Conservation (phyloP, 2,888 invertebrate species). For the Choristoneura rosaceana region DNA sequence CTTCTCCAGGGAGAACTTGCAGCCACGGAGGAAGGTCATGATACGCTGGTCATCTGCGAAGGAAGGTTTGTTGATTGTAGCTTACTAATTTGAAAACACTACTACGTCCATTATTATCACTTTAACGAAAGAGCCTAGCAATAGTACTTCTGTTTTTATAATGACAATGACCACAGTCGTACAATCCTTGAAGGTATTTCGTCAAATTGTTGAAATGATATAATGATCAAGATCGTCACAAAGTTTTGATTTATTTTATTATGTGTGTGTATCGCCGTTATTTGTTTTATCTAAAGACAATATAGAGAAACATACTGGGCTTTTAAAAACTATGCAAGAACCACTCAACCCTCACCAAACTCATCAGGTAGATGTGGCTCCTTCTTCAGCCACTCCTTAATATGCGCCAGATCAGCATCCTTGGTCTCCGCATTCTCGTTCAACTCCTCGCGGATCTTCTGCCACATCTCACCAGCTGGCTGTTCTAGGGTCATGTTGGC, state of each 20-base stretch:
- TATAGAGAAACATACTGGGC: too few relatives aligned
- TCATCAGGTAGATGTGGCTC: constrained; percentile 88
- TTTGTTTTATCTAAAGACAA: too few relatives aligned
- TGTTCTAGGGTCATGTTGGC: constrained; percentile 89
- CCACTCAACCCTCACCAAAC: constrained; percentile 69
- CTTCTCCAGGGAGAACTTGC: constrained; percentile 94
- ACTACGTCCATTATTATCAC: too few relatives aligned
- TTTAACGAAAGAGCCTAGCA: too few relatives aligned
- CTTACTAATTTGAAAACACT: too few relatives aligned
- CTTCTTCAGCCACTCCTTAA: constrained; percentile 88
- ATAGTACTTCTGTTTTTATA: too few relatives aligned
- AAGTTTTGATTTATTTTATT: too few relatives aligned
- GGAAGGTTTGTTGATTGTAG: neutral
- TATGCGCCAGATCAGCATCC: constrained; percentile 85
- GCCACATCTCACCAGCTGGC: constrained; percentile 90
- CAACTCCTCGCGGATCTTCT: constrained; percentile 89
- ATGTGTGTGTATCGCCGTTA: too few relatives aligned
- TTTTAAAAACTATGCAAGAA: neutral
- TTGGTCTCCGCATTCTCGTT: constrained; percentile 88
- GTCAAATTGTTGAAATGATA: too few relatives aligned
- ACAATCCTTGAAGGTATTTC: too few relatives aligned
- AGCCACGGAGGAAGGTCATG: constrained; percentile 93
- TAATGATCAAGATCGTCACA: too few relatives aligned
- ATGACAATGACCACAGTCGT: too few relatives aligned
- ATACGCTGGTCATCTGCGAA: constrained; percentile 90